phyloP scores from a whole-genome alignment of 2,113 vertebrate species.

The Lepus americanus region DNA sequence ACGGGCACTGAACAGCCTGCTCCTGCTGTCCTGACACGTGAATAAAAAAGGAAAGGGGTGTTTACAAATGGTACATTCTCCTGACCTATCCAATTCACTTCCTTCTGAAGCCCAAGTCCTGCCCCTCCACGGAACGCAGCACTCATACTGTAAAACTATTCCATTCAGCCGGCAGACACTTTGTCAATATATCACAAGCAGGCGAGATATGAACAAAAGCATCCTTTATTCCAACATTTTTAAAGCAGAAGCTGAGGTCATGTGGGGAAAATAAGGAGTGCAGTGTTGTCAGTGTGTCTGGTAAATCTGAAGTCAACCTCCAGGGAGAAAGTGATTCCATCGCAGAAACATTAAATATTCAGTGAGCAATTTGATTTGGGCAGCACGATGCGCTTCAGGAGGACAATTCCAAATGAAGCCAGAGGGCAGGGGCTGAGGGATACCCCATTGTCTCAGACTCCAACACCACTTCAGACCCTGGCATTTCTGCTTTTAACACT shows the following conservation, averaged over 20 bases:
- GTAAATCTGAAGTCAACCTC: conserved; percentile 80
- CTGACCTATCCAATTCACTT: conserved; percentile 88
- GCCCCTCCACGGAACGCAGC: conserved; percentile 81
- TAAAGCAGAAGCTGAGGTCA: conserved; percentile 77
- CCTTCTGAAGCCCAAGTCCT: conserved; percentile 83
- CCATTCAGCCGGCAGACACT: conserved; percentile 84
- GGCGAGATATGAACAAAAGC: conserved; percentile 84
- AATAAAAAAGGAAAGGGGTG: conserved; percentile 86
- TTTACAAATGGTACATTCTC: conserved; percentile 88
- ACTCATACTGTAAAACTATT: conserved; percentile 81
- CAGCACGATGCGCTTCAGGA: conserved; percentile 64
- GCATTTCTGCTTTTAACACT: conserved; percentile 61
- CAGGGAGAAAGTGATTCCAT: conserved; percentile 80
- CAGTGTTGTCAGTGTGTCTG: conserved; percentile 81
- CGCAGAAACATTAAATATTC: conserved; percentile 82
- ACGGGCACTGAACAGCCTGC: conserved; percentile 77
- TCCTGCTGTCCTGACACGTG: conserved; percentile 84
- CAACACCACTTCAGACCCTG: conserved; percentile 2
- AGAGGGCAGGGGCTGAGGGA: neutral
- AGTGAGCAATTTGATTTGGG: conserved; percentile 79
- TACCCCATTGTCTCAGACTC: neutral
- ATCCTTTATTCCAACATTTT: conserved; percentile 83
- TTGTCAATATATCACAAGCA: conserved; percentile 85
- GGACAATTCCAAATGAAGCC: conserved; percentile 7
- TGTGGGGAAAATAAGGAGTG: conserved; percentile 77